These are phyloP conservation scores for Drosophila orena DNA, from an alignment of 1,140 invertebrate species.

Conservation along the genomic window DNA sequence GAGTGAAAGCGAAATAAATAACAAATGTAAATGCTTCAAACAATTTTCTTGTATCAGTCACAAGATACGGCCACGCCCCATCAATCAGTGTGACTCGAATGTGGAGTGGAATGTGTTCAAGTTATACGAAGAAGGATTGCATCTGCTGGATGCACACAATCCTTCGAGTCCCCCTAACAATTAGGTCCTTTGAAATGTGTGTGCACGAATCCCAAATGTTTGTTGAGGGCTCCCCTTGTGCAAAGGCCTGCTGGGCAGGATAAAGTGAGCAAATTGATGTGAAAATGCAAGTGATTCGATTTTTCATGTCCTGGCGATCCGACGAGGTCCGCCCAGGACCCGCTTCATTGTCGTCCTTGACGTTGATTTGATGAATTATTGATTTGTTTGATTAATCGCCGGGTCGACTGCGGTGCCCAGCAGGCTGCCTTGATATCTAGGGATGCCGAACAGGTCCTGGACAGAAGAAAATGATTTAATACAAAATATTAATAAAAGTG, in stretches of 20 bases:
- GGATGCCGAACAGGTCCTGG: background rate
- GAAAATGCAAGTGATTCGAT: slow-evolving; percentile 76
- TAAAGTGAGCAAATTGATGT: slow-evolving; percentile 66
- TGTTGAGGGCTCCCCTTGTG: background rate
- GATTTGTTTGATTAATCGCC: slow-evolving; percentile 77
- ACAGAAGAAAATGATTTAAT: background rate
- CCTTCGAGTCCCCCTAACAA: slow-evolving; percentile 21
- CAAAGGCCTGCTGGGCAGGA: background rate
- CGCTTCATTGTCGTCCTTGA: slow-evolving; percentile 49
- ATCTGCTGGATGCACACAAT: slow-evolving; percentile 36
- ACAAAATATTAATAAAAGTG: too few relatives aligned
- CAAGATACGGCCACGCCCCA: slow-evolving; percentile 18
- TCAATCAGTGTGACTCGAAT: slow-evolving; percentile 27
- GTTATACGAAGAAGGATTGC: slow-evolving; percentile 33
- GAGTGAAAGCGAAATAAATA: slow-evolving; percentile 22
- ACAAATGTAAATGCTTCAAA: slow-evolving; percentile 25
- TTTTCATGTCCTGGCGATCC: slow-evolving; percentile 49
- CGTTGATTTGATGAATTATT: slow-evolving; percentile 78
- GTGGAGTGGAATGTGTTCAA: background rate
- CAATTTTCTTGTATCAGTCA: slow-evolving; percentile 24
- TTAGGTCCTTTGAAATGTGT: slow-evolving; percentile 29
- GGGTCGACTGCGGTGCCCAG: slow-evolving; percentile 14
- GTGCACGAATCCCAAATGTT: slow-evolving; percentile 32
- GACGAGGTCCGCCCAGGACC: slow-evolving; percentile 1
- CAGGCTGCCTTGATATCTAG: background rate